Conservation (phyloP, 2,797 vertebrate species). For the Ambastaia sidthimunki region DNA sequence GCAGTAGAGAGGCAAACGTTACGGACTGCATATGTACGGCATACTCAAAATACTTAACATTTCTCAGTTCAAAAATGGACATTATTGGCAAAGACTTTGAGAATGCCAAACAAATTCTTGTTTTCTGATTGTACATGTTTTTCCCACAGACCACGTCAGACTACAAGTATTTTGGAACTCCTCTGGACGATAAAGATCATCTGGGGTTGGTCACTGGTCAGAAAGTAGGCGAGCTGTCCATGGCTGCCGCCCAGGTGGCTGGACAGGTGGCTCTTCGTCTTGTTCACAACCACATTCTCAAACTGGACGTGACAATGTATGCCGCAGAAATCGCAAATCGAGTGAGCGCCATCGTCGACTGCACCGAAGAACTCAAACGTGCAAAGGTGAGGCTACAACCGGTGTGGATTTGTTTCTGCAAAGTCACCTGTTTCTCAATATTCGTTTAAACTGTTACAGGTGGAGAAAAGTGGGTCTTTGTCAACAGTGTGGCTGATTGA, state of each 20-base stretch:
- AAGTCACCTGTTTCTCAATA: background rate
- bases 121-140: background rate
- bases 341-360: accelerated
- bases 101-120: background rate
- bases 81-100: background rate
- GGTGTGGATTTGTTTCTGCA: background rate
- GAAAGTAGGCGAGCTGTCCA: constrained; percentile 51
- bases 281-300: constrained; percentile 81
- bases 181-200: constrained; percentile 70
- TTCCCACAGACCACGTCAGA: constrained; percentile 5
- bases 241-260: constrained; percentile 80
- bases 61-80: background rate
- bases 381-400: constrained; percentile 27
- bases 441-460: constrained; percentile 5
- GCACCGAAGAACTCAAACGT: constrained; percentile 34
- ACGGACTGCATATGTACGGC: too few relatives aligned
- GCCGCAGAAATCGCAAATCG: constrained; percentile 5
- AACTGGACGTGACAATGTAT: constrained; percentile 82
- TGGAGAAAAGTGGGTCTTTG: constrained; percentile 65
- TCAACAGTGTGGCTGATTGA: constrained; percentile 78
- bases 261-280: constrained; percentile 85
- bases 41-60: too few relatives aligned
- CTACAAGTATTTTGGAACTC: constrained; percentile 82
- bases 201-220: constrained; percentile 60
- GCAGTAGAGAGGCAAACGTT: too few relatives aligned